phyloP scores from a whole-genome alignment of 2,888 invertebrate species.

The Sinopyrophorus schimmeli region DNA sequence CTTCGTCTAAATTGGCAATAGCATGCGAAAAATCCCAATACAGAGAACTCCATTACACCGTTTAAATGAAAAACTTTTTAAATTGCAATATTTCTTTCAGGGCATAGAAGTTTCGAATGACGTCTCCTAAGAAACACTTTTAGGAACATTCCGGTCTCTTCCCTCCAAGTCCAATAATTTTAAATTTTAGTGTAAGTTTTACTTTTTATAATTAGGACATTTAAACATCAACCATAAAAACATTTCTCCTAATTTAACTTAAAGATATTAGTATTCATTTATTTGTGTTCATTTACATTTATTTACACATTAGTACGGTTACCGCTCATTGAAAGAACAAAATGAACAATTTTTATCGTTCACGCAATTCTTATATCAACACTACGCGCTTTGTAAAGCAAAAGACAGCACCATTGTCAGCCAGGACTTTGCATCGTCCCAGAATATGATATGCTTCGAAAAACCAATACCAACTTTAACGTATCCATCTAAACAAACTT shows the following conservation, averaged over 20 bases:
- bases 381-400: constrained; percentile 13
- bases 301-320: no score
- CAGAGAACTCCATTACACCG: constrained; percentile 28
- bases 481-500: constrained; percentile 11
- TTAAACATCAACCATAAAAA: no score
- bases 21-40: constrained; percentile 27
- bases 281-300: no score
- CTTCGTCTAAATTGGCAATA: constrained; percentile 20
- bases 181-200: no score
- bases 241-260: no score
- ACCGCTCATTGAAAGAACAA: no score
- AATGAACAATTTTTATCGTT: constrained; percentile 17
- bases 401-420: constrained; percentile 14
- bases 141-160: no score
- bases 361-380: constrained; percentile 14
- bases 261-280: no score
- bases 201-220: no score
- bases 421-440: constrained; percentile 12
- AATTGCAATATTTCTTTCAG: constrained; percentile 26
- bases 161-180: no score
- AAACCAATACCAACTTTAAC: constrained; percentile 17
- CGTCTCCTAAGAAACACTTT: constrained; percentile 22
- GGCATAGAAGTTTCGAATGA: constrained; percentile 18
- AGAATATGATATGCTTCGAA: constrained; percentile 16
- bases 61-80: constrained; percentile 32